These are phyloP conservation scores for Stenotaenia linearis DNA, from an alignment of 2,888 invertebrate species.

Conservation along the genomic window DNA sequence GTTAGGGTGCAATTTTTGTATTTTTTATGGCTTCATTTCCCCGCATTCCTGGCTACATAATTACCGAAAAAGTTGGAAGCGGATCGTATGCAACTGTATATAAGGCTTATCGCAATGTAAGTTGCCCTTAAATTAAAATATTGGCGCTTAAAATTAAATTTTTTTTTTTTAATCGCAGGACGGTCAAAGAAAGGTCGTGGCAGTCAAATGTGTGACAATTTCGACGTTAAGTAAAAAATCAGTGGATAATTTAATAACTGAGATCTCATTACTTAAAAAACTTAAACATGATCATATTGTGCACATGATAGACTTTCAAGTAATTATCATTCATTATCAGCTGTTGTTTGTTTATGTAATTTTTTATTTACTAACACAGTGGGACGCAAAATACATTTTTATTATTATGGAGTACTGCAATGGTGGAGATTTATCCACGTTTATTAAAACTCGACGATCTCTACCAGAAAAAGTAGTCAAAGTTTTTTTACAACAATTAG, in stretches of 20 bases:
- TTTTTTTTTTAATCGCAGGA: slow-evolving; percentile 48
- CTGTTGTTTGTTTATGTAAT: too few relatives aligned
- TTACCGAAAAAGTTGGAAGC: slow-evolving; percentile 68
- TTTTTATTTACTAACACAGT: slow-evolving; percentile 41
- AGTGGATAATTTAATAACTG: slow-evolving; percentile 72
- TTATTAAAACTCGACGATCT: slow-evolving; percentile 62
- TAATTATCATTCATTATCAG: slow-evolving; percentile 39
- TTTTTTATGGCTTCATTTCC: not conserved
- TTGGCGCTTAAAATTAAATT: not conserved
- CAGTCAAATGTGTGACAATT: slow-evolving; percentile 76
- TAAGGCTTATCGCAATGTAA: slow-evolving; percentile 66
- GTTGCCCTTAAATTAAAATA: not conserved
- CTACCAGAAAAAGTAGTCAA: slow-evolving; percentile 65
- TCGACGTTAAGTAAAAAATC: slow-evolving; percentile 63
- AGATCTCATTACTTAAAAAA: slow-evolving; percentile 71
- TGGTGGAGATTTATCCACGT: slow-evolving; percentile 72
- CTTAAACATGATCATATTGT: slow-evolving; percentile 76
- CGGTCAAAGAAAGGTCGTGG: slow-evolving; percentile 61
- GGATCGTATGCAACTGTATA: slow-evolving; percentile 81
- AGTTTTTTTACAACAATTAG: slow-evolving; percentile 72
- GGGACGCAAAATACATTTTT: slow-evolving; percentile 65
- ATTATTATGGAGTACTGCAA: slow-evolving; percentile 82
- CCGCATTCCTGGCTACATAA: slow-evolving; percentile 44
- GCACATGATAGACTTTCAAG: slow-evolving; percentile 67
- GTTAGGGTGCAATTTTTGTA: not conserved